Evolutionary conservation across 1,140 invertebrate genomes (phyloP).

Genomic region (Saccostrea echinata): DNA sequence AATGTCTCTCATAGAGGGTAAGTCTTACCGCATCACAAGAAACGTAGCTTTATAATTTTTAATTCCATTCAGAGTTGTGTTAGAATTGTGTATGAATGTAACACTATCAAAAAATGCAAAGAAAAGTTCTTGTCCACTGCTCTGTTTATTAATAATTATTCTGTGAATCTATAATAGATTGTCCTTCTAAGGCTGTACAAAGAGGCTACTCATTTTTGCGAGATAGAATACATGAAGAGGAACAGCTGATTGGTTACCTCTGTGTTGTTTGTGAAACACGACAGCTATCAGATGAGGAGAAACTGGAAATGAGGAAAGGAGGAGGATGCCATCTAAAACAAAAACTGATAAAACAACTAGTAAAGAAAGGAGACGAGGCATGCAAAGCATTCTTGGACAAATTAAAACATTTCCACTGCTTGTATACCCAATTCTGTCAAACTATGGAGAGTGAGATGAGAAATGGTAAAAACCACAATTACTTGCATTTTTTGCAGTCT

Average conservation of each 20-base stretch:
- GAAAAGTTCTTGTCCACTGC: too few relatives aligned
- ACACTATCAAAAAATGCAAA: too few relatives aligned
- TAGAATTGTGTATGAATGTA: too few relatives aligned
- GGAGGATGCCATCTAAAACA: not conserved
- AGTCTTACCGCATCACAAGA: not conserved
- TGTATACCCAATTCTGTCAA: not conserved
- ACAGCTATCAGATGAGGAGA: not conserved
- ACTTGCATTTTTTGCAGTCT: too few relatives aligned
- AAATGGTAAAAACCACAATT: not conserved
- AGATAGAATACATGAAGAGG: not conserved
- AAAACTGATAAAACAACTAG: not conserved
- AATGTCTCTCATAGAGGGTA: not conserved
- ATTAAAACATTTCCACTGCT: not conserved
- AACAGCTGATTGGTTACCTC: not conserved
- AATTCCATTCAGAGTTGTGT: too few relatives aligned
- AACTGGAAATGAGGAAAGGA: not conserved
- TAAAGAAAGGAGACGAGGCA: not conserved
- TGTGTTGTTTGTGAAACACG: not conserved
- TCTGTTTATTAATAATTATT: too few relatives aligned
- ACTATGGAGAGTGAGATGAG: not conserved
- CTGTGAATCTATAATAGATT: not conserved
- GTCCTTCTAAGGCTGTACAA: not conserved
- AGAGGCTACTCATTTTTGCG: not conserved
- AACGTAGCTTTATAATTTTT: too few relatives aligned
- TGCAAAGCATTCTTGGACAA: slow-evolving; percentile 11